Conservation (phyloP, 2,797 vertebrate genomes). For the Lagorchestes hirsutus region DNA sequence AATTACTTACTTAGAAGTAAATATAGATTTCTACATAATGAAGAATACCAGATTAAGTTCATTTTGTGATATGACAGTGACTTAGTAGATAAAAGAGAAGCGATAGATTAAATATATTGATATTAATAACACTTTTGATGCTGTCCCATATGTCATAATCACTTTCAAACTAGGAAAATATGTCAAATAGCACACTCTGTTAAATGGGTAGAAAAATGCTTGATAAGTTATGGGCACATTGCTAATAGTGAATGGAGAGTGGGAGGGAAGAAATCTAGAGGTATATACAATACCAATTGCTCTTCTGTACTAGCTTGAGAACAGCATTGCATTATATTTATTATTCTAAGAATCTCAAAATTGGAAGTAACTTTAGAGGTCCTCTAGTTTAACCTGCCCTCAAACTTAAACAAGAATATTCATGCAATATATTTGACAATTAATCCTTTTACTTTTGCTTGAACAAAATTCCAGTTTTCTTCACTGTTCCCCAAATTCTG, state of each 20-base stretch:
- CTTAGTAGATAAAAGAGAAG: constrained; percentile 75
- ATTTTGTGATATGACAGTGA: constrained; percentile 79
- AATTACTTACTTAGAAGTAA: constrained; percentile 66
- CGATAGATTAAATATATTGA: constrained; percentile 78
- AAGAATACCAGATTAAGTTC: constrained; percentile 79
- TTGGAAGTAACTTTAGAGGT: constrained; percentile 4
- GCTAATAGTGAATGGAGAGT: neutral
- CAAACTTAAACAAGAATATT: constrained; percentile 6
- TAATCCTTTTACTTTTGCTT: neutral
- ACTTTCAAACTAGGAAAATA: constrained; percentile 71
- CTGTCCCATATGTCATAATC: constrained; percentile 73
- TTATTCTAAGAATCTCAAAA: neutral
- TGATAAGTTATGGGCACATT: constrained; percentile 35
- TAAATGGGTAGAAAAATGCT: constrained; percentile 24
- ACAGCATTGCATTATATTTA: neutral
- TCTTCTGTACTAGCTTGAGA: neutral
- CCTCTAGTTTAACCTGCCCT: neutral
- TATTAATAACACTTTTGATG: constrained; percentile 77
- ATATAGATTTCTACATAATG: constrained; percentile 73
- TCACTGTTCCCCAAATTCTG: neutral
- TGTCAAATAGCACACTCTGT: constrained; percentile 29
- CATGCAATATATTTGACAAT: neutral
- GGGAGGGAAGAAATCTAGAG: neutral
- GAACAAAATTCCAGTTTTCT: neutral
- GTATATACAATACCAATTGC: neutral